Evolutionary conservation across 1,140 invertebrate genomes (phyloP).

Genomic region (Drosophila guanche): DNA sequence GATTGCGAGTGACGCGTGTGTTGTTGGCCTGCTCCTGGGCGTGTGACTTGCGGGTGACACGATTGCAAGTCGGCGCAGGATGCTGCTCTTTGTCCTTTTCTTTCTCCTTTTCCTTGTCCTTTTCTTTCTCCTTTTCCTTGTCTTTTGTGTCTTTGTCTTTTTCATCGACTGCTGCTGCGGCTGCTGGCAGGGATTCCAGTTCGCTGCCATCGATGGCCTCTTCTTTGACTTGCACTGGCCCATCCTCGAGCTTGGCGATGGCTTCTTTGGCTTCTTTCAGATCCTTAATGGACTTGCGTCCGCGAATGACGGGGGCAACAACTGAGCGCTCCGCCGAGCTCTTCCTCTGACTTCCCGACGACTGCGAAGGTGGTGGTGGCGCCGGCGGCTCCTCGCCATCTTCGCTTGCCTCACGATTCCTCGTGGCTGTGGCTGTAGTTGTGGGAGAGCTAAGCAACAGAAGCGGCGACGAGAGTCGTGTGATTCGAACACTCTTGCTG

Average conservation of each 20-base stretch:
- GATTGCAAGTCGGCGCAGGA: constrained; percentile 54
- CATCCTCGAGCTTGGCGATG: constrained; percentile 34
- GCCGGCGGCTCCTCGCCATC: constrained; percentile 25
- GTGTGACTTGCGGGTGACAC: constrained; percentile 75
- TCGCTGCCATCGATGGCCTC: constrained; percentile 38
- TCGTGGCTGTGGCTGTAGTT: constrained; percentile 7
- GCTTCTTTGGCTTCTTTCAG: constrained; percentile 71
- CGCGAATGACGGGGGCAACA: constrained; percentile 52
- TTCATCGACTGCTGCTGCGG: constrained; percentile 24
- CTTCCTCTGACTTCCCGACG: constrained; percentile 43
- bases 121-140: constrained; percentile 43
- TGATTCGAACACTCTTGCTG: constrained; percentile 55
- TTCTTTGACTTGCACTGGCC: constrained; percentile 31
- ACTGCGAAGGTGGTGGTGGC: constrained; percentile 6
- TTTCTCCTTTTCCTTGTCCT: constrained; percentile 29
- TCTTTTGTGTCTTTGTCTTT: constrained; percentile 73
- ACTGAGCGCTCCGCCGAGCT: constrained; percentile 47
- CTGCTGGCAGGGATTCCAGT: constrained; percentile 16
- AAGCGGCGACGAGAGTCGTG: constrained; percentile 71
- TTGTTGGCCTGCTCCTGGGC: constrained; percentile 72
- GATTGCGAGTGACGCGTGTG: constrained; percentile 73
- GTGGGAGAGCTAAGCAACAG: constrained; percentile 55
- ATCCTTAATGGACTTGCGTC: constrained; percentile 80
- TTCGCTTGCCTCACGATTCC: constrained; percentile 21
- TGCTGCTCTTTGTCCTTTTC: constrained; percentile 37